Evolutionary conservation across 1,140 invertebrate species (phyloP).

Genomic region (Glomeris maerens): DNA sequence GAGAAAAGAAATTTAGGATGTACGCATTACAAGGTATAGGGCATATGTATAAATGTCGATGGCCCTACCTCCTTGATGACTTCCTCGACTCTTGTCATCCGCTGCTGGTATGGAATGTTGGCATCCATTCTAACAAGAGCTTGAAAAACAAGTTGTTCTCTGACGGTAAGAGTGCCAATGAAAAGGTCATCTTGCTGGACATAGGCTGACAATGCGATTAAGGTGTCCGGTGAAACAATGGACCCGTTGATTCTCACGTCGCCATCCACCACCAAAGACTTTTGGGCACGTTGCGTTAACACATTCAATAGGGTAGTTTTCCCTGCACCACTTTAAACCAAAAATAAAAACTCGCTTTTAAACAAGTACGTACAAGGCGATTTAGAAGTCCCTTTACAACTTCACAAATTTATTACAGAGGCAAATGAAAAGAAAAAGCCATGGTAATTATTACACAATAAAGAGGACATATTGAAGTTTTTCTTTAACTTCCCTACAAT

Average conservation of each 20-base stretch:
- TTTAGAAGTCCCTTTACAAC: too few species aligned
- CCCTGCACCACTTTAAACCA: constrained; percentile 60
- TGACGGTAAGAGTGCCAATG: constrained; percentile 77
- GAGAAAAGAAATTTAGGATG: too few species aligned
- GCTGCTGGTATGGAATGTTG: constrained; percentile 52
- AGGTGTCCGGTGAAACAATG: constrained; percentile 37
- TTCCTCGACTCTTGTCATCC: constrained; percentile 71
- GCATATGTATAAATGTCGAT: too few species aligned
- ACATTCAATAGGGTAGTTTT: constrained; percentile 91
- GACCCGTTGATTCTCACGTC: constrained; percentile 51
- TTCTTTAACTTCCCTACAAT: too few species aligned
- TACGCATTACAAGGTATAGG: too few species aligned
- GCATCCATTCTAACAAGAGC: constrained; percentile 67
- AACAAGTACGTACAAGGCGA: too few species aligned
- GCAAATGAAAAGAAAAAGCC: too few species aligned
- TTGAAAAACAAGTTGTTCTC: constrained; percentile 82
- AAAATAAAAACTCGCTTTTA: too few species aligned
- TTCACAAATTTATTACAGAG: too few species aligned
- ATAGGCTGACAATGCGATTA: constrained; percentile 73
- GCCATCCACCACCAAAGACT: constrained; percentile 50
- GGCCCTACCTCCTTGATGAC: constrained; percentile 62
- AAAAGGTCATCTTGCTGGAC: constrained; percentile 94
- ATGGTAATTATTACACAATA: too few species aligned
- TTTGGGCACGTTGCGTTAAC: constrained; percentile 59
- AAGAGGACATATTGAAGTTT: too few species aligned